These are phyloP conservation scores for Drosophila diplacantha DNA, from an alignment of 2,888 invertebrate genomes.

Conservation along the genomic window DNA sequence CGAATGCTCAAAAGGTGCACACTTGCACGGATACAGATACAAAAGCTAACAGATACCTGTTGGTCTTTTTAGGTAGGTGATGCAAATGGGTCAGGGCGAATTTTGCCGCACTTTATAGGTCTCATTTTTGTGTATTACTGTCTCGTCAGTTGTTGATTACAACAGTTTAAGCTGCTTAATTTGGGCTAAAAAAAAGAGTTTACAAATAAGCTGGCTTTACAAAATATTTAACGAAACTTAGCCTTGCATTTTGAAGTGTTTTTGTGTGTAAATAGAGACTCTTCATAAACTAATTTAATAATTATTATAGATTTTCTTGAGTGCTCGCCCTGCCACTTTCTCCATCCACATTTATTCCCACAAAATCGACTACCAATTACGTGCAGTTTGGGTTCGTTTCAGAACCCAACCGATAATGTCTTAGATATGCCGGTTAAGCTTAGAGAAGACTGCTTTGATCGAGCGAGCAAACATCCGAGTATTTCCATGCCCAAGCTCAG, in stretches of 20 bases:
- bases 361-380: background rate
- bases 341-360: background rate
- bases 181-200: background rate
- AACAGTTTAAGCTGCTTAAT: background rate
- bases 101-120: slow-evolving; percentile 7
- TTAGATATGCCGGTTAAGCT: background rate
- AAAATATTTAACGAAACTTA: background rate
- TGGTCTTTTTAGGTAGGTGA: slow-evolving; percentile 10
- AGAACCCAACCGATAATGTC: background rate
- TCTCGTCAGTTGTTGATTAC: background rate
- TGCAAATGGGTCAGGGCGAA: slow-evolving; percentile 49
- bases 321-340: background rate
- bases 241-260: background rate
- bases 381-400: background rate
- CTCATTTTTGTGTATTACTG: slow-evolving; percentile 7
- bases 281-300: too few relatives aligned
- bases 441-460: slow-evolving; percentile 15
- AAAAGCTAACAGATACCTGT: slow-evolving; percentile 12
- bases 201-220: background rate
- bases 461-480: slow-evolving; percentile 18
- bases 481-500: slow-evolving; percentile 13
- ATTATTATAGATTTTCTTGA: background rate
- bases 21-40: slow-evolving; percentile 7
- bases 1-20: slow-evolving; percentile 41
- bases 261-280: background rate